These are phyloP conservation scores for Drosophila bocqueti DNA, from an alignment of 1,140 invertebrate species.

Conservation along the genomic window DNA sequence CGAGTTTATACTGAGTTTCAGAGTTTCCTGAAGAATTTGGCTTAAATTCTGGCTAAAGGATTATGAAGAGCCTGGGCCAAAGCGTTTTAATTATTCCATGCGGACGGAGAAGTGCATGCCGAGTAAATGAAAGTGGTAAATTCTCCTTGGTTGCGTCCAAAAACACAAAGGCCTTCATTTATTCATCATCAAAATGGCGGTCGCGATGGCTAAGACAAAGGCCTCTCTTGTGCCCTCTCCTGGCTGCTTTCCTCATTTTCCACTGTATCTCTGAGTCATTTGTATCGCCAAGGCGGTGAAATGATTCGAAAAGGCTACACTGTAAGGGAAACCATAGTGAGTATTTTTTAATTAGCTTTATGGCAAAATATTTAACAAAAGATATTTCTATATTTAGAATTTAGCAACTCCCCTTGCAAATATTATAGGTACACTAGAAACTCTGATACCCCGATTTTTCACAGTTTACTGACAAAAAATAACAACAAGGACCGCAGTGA, in stretches of 20 bases:
- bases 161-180: conserved; percentile 77
- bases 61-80: background rate
- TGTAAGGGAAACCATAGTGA: background rate
- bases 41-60: background rate
- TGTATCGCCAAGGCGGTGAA: conserved; percentile 45
- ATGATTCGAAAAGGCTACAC: conserved; percentile 27
- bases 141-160: conserved; percentile 44
- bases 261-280: conserved; percentile 43
- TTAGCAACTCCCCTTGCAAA: background rate
- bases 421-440: background rate
- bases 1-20: background rate
- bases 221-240: conserved; percentile 4
- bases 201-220: conserved; percentile 70
- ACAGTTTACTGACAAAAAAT: conserved; percentile 15
- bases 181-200: conserved; percentile 80
- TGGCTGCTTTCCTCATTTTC: background rate
- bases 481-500: conserved; percentile 49
- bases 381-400: too few species aligned
- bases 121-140: conserved; percentile 77
- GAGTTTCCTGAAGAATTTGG: background rate
- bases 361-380: background rate
- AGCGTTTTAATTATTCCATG: conserved; percentile 67
- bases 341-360: background rate
- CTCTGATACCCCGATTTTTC: background rate
- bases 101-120: conserved; percentile 38